Conservation (phyloP, 2,888 invertebrate genomes). For the Microctonus hyperodae region DNA sequence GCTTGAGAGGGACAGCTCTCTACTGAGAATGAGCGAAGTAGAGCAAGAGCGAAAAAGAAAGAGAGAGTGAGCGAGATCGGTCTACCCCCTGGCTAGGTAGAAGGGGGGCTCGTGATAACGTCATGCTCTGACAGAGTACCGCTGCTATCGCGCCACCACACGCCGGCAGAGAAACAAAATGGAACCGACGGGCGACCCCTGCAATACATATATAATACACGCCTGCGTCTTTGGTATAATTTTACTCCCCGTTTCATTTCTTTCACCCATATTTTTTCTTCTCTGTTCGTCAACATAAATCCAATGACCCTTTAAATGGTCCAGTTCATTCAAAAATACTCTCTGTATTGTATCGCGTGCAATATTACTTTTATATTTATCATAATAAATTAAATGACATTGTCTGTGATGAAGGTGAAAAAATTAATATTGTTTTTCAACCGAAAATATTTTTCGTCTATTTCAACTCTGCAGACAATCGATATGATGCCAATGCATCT, state of each 20-base stretch:
- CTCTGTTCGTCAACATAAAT: background rate
- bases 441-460: too few relatives aligned
- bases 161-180: conserved; percentile 66
- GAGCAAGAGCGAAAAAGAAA: conserved; percentile 35
- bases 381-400: too few relatives aligned
- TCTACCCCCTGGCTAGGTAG: conserved; percentile 53
- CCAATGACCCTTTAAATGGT: conserved; percentile 28
- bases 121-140: conserved; percentile 67
- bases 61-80: conserved; percentile 24
- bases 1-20: conserved; percentile 22
- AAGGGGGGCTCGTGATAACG: conserved; percentile 65
- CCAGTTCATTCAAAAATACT: conserved; percentile 34
- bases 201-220: conserved; percentile 15
- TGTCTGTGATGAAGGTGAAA: too few relatives aligned
- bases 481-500: too few relatives aligned
- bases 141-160: conserved; percentile 66
- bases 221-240: conserved; percentile 18
- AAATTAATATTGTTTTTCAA: too few relatives aligned
- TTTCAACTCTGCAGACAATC: too few relatives aligned
- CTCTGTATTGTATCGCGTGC: too few relatives aligned
- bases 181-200: conserved; percentile 59
- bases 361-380: too few relatives aligned
- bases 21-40: background rate
- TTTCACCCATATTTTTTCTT: conserved; percentile 29
- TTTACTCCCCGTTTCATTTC: conserved; percentile 26